These are phyloP conservation scores for Coturnix japonica DNA, from an alignment of 2,113 vertebrate species.

Conservation along the genomic window DNA sequence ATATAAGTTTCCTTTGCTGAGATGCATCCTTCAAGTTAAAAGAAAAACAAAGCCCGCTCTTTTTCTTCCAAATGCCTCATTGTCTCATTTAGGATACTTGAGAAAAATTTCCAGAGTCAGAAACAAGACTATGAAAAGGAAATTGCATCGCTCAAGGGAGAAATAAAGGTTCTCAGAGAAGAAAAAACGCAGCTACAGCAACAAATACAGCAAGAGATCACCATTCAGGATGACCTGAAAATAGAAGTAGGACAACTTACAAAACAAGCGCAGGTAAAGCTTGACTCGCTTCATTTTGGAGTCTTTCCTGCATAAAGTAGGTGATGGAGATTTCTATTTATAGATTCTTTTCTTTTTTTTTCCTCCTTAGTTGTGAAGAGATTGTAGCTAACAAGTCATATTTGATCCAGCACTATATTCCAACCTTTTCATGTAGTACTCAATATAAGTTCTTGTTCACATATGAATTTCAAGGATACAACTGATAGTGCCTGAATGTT, in stretches of 20 bases:
- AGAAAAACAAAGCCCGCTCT: neutral
- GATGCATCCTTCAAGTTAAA: neutral
- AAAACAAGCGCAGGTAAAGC: conserved; percentile 84
- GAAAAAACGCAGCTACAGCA: conserved; percentile 79
- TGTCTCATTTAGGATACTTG: conserved; percentile 82
- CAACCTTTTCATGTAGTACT: neutral
- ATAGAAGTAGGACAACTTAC: conserved; percentile 85
- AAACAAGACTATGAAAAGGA: conserved; percentile 85
- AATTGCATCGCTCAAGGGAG: conserved; percentile 81
- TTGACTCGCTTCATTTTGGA: accelerated
- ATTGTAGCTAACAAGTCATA: neutral
- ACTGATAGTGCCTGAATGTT: neutral
- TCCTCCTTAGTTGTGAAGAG: neutral
- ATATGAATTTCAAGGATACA: neutral
- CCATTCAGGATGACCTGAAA: conserved; percentile 79
- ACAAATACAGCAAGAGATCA: conserved; percentile 79
- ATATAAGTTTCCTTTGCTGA: neutral
- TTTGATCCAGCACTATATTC: neutral
- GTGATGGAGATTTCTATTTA: neutral
- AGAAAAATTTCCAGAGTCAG: conserved; percentile 88
- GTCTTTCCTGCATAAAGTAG: neutral
- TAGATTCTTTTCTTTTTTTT: neutral
- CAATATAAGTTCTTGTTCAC: accelerated
- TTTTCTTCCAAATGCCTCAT: accelerated
- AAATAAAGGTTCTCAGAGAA: conserved; percentile 82